Base-by-base conservation (phyloP, 1,140 invertebrate species). In the Drosophila sucinea region DNA sequence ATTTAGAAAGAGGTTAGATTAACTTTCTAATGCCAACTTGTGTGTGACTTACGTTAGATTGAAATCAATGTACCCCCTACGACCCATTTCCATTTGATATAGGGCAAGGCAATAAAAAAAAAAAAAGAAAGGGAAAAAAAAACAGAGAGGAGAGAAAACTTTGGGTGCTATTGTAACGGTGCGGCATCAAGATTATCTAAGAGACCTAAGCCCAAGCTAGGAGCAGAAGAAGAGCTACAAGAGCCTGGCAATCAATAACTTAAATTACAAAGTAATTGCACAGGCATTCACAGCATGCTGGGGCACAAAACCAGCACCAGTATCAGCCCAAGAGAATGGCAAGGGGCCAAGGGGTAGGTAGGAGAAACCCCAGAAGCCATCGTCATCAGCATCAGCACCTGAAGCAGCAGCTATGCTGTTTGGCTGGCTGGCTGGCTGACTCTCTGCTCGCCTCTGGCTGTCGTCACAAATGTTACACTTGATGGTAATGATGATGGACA, bases 181-280 rank as follows among this genome's bases (percentile, higher is more conserved):
- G 79, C 69, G 56, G 54, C 69, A 55, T 40, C 17, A 32, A 73
- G 83, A 87, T 89, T 83, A 87, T 83, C 84, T 68, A 83, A 77
- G 60, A 79, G 72, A 56, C 27, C 56, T 60, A 55, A 64, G 63
- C 54, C 60, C 57, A 32, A 70, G 56, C 44, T 58, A 67, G 27
- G 6, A 47, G 44, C 17, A 44, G 41, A 17, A 71, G 73, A 61
- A 60, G 35, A 47, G 38, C 17, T 17, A 17, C 41, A 35, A 44
- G 81, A 89, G 83, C 75, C 70, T 80, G 90, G 90, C 90, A 91
- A 91, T 91, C 90, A 91, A 91, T 91, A 91, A 91, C 90, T 91
- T 91, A 91, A 91, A 91, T 91, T 91, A 90, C 90, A 91, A 91
- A 91, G 86, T 91, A 91, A 91, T 91, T 91, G 90, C 90, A 67